Evolutionary conservation across 2,888 invertebrate species (phyloP), one percentile per base, ranked within the genome.

Genomic region (Ophioninae sp.): DNA sequence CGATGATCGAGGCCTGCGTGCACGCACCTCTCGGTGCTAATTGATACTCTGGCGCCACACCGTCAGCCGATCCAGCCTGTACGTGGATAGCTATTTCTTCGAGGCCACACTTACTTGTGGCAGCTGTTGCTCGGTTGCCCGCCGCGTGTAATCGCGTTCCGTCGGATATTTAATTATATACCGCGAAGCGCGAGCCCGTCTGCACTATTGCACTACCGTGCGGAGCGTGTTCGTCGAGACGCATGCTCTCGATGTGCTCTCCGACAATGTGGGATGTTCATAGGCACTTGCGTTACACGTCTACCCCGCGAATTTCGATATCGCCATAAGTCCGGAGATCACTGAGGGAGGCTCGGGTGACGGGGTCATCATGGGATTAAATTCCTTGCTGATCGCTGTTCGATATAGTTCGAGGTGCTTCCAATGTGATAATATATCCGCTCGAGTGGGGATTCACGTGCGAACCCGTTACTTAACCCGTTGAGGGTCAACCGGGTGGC

Each of bases 11-110:
- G 50, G 23, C 37, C 65, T 44, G 70, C 69, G 70, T 65, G 72
- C 79, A 75, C 80, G 74, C 64, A 70, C 79, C 56, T 62, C 70
- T 68, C 77, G 76, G 78, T 82, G 77, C 70, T 85, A 85, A 85
- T 83, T 83, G 85, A 85, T 85, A 85, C 83, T 79, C 81, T 80
- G 85, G 85, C 85, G 85, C 85, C 85, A 83, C 81, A 79, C 69
- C 76, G 81, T 23, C 50, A 30, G 73, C 65, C 64, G 59, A 64
- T 57, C 50, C 76, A 37, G 62, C 56, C 44, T 69, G 57, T 65
- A 70, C 44, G 68, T 73, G 65, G 64, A n/a, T 73, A 76, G 81
- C 77, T 79, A 78, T 82, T 85, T 83, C 79, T 83, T 77, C 73
- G 44, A 75, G 81, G 74, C 83, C 79, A 69, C 67, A 21, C 56